A percentile compares a stretch with the other conserved stretches of the same genome.
Conservation (phyloP, 2,113 vertebrate genomes). For the Anas platyrhynchos region DNA sequence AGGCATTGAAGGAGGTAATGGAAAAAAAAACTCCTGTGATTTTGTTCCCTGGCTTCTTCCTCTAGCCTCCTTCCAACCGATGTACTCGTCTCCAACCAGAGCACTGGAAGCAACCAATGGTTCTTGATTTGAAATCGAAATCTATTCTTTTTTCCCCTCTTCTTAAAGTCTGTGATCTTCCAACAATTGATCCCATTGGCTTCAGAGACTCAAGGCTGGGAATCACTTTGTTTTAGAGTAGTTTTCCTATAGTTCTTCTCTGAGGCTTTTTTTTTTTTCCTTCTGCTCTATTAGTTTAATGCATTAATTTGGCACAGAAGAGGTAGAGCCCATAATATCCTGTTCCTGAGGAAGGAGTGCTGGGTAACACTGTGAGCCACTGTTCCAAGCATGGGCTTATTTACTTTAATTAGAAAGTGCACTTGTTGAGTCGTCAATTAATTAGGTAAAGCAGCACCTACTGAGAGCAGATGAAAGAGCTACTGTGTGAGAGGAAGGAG, state of each 20-base stretch:
- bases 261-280: not conserved
- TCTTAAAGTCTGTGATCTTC: not conserved
- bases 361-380: constrained; percentile 53
- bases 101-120: not conserved
- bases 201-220: not conserved
- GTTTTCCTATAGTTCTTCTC: not conserved
- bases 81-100: not conserved
- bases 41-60: not conserved
- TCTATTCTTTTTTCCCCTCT: accelerated
- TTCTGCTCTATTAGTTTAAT: constrained; percentile 53
- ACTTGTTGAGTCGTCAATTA: constrained; percentile 53
- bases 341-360: constrained; percentile 42
- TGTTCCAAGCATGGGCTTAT: constrained; percentile 56
- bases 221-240: not conserved
- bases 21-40: not conserved
- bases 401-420: constrained; percentile 71
- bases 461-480: constrained; percentile 48
- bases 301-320: constrained; percentile 37
- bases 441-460: constrained; percentile 65
- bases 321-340: constrained; percentile 51
- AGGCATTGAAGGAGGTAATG: not conserved
- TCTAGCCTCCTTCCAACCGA: not conserved
- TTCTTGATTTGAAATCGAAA: not conserved
- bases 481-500: constrained; percentile 19
- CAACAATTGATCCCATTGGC: not conserved